These are phyloP conservation scores for Alsophila aescularia DNA, from an alignment of 2,888 invertebrate genomes.

Conservation along the genomic window DNA sequence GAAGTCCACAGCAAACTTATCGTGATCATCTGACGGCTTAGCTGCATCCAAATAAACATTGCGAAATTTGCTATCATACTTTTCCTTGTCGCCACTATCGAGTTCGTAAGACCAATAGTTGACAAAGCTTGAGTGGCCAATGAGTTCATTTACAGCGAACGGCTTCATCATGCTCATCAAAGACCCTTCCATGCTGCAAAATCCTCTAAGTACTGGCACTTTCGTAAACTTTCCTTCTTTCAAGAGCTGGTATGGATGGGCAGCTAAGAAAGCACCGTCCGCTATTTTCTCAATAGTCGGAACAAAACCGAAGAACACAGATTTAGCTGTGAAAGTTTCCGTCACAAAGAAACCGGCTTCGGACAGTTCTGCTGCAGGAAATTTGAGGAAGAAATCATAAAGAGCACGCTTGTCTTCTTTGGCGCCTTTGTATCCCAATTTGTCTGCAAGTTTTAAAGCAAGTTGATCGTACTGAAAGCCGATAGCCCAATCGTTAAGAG, in stretches of 20 bases:
- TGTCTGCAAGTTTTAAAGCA: constrained; percentile 42
- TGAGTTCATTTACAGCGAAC: constrained; percentile 40
- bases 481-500: constrained; percentile 58
- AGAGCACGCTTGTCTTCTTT: constrained; percentile 42
- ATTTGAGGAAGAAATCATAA: constrained; percentile 43
- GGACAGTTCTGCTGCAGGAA: constrained; percentile 36
- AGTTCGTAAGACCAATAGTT: constrained; percentile 46
- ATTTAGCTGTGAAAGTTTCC: constrained; percentile 35
- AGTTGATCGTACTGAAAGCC: constrained; percentile 49
- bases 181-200: constrained; percentile 74
- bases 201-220: constrained; percentile 77
- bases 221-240: constrained; percentile 59
- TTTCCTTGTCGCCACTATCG: constrained; percentile 33
- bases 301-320: constrained; percentile 54
- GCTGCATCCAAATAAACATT: constrained; percentile 35
- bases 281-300: constrained; percentile 61
- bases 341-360: constrained; percentile 36
- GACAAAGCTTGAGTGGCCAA: constrained; percentile 45
- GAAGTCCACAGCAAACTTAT: constrained; percentile 51
- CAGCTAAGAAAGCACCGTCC: constrained; percentile 50
- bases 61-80: constrained; percentile 37
- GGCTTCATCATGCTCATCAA: constrained; percentile 51
- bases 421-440: constrained; percentile 49
- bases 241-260: constrained; percentile 64
- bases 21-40: constrained; percentile 35